Percentiles rank a stretch among this genome's conserved stretches.
Evolutionary conservation across 2,113 vertebrate genomes (phyloP).

Genomic region (Tachysurus fulvidraco): DNA sequence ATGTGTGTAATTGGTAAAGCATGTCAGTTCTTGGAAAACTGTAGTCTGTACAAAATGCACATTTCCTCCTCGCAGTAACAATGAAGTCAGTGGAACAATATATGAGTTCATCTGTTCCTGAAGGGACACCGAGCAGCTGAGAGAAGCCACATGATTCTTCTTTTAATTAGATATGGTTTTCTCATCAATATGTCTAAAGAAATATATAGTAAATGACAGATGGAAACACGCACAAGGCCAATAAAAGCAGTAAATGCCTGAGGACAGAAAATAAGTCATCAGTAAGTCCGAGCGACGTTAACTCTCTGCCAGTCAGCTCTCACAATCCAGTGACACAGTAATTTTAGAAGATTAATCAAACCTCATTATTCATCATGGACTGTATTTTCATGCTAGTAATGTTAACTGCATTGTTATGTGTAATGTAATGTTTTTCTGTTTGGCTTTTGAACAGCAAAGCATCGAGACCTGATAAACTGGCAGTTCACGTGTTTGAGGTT

Average conservation of each 20-base stretch:
- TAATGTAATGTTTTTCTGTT: constrained; percentile 2
- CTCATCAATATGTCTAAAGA: not conserved
- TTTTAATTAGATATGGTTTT: constrained; percentile 1
- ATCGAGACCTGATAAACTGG: constrained; percentile 87
- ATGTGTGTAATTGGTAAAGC: constrained; percentile 36
- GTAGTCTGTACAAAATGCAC: constrained; percentile 58
- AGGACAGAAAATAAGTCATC: not conserved
- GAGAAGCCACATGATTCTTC: not conserved
- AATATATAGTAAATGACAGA: not conserved
- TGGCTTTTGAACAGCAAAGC: constrained; percentile 80
- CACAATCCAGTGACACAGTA: not conserved
- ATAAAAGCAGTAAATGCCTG: not conserved
- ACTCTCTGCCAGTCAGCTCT: not conserved
- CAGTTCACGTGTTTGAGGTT: constrained; percentile 94
- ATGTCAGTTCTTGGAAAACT: constrained; percentile 30
- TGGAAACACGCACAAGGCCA: not conserved
- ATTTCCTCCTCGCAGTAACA: constrained; percentile 51
- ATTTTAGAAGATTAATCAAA: not conserved
- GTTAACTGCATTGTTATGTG: not conserved
- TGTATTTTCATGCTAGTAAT: not conserved
- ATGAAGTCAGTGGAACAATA: constrained; percentile 43
- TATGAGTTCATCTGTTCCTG: constrained; percentile 36
- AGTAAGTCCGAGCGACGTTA: not conserved
- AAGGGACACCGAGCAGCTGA: not conserved
- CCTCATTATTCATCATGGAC: not conserved